Evolutionary conservation across 2,888 invertebrate genomes (phyloP).

Genomic region (Saturnia japonica): DNA sequence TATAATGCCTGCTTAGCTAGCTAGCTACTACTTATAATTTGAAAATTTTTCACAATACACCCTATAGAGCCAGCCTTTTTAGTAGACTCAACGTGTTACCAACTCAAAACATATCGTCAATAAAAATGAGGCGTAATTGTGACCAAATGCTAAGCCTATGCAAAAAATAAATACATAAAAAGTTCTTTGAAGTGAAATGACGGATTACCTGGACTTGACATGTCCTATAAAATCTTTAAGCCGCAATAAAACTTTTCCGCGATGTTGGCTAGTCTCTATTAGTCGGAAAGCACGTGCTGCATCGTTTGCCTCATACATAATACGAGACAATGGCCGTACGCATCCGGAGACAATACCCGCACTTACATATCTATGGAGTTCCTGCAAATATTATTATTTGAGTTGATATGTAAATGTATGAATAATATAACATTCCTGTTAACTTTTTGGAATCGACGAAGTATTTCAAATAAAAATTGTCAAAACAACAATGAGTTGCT

Average conservation of each 20-base stretch:
- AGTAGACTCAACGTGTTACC: no score
- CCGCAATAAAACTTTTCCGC: slow-evolving; percentile 55
- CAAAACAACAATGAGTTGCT: neutral
- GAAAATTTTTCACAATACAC: no score
- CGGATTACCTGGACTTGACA: slow-evolving; percentile 38
- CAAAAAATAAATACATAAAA: no score
- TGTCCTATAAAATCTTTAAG: slow-evolving; percentile 29
- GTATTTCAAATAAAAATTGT: neutral
- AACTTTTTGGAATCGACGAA: slow-evolving; percentile 33
- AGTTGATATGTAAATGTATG: no score
- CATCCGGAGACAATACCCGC: slow-evolving; percentile 57
- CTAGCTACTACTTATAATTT: no score
- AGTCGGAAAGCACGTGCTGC: slow-evolving; percentile 50
- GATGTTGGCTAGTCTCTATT: slow-evolving; percentile 52
- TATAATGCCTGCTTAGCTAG: no score
- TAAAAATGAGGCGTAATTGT: no score
- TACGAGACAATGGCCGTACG: slow-evolving; percentile 57
- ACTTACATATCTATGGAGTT: slow-evolving; percentile 47
- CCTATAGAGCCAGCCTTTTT: no score
- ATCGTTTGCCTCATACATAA: slow-evolving; percentile 49
- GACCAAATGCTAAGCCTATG: no score
- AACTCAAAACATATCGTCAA: no score
- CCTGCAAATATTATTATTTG: slow-evolving; percentile 4
- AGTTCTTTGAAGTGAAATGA: neutral
- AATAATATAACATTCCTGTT: neutral